Evolutionary conservation across 1,140 invertebrate species (phyloP).

Genomic region (Drosophila hydei): DNA sequence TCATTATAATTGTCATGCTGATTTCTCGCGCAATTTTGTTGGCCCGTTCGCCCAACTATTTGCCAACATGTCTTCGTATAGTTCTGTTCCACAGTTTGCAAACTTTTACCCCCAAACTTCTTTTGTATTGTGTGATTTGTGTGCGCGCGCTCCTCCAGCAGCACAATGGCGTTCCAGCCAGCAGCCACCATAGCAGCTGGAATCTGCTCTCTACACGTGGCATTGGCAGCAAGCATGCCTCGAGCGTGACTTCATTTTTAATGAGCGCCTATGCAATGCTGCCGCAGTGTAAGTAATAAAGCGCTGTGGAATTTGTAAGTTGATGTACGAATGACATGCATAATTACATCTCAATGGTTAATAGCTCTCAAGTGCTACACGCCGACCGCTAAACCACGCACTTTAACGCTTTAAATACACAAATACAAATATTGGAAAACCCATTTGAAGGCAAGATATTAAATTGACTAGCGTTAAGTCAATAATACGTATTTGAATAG

Average conservation of each 20-base stretch:
- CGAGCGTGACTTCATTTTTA: conserved; percentile 62
- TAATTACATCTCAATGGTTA: conserved; percentile 50
- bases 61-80: conserved; percentile 59
- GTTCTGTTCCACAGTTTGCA: conserved; percentile 36
- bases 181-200: background rate
- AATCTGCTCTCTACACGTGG: conserved; percentile 9
- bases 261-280: conserved; percentile 49
- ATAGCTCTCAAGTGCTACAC: conserved; percentile 14
- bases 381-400: conserved; percentile 3
- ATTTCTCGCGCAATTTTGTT: conserved; percentile 50
- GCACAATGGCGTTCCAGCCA: conserved; percentile 16
- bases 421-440: conserved; percentile 2
- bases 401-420: conserved; percentile 28
- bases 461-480: background rate
- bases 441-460: background rate
- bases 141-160: background rate
- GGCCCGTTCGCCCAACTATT: conserved; percentile 57
- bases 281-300: conserved; percentile 46
- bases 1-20: conserved; percentile 82
- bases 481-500: background rate
- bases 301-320: conserved; percentile 57
- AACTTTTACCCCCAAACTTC: conserved; percentile 37
- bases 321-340: conserved; percentile 52
- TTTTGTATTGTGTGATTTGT: conserved; percentile 46
- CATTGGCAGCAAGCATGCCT: conserved; percentile 22